These are phyloP conservation scores for Tiliqua scincoides DNA, from an alignment of 2,113 vertebrate species.

Conservation along the genomic window DNA sequence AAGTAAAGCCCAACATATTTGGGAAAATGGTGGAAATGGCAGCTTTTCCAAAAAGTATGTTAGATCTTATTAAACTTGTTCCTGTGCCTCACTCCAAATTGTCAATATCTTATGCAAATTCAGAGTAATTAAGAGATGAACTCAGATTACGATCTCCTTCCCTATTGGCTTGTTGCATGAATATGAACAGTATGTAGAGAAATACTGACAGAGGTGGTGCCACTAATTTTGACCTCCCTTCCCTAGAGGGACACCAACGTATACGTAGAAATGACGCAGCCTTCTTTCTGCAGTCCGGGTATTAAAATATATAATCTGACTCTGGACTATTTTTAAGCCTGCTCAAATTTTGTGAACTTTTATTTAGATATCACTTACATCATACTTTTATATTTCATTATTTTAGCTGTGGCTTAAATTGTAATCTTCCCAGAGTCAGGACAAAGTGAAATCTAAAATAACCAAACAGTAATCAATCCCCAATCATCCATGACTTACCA, in stretches of 20 bases:
- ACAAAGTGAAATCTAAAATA: not conserved
- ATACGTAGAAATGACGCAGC: not conserved
- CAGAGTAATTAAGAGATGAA: not conserved
- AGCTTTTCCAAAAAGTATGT: not conserved
- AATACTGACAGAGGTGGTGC: not conserved
- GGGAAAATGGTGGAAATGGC: not conserved
- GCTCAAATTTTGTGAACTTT: not conserved
- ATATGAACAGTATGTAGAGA: not conserved
- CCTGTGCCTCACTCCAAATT: not conserved
- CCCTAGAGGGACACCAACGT: not conserved
- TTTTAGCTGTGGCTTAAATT: not conserved
- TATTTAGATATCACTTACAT: not conserved
- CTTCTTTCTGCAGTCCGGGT: not conserved
- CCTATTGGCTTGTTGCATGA: not conserved
- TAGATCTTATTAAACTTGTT: no score
- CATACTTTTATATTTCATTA: not conserved
- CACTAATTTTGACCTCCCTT: not conserved
- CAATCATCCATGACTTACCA: conserved; percentile 73
- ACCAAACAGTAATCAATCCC: not conserved
- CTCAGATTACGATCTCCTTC: not conserved
- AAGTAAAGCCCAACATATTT: not conserved
- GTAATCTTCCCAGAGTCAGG: not conserved
- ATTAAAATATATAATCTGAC: not conserved
- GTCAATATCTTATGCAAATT: not conserved
- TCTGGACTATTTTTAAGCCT: not conserved